Percentiles rank a stretch among this genome's conserved stretches.
These are phyloP conservation scores for Barnardius zonarius DNA, from an alignment of 2,113 vertebrate genomes.

Conservation along the genomic window DNA sequence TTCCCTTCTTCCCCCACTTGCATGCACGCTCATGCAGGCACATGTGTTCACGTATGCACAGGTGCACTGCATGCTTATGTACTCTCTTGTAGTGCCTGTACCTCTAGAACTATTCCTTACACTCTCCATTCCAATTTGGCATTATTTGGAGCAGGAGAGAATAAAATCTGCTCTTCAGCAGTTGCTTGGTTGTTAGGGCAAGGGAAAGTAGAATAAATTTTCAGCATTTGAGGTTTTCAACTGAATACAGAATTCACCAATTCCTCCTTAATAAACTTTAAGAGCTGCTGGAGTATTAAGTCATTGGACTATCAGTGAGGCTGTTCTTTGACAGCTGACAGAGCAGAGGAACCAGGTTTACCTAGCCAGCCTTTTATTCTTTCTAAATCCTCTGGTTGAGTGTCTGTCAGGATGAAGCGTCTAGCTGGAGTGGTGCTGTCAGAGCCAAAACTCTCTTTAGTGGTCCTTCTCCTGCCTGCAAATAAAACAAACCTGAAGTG, in stretches of 20 bases:
- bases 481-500: constrained; percentile 4
- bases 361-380: constrained; percentile 69
- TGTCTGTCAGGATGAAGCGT: constrained; percentile 50
- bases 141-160: not conserved
- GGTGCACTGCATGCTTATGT: rapidly evolving
- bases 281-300: constrained; percentile 52
- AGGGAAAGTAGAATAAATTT: constrained; percentile 36
- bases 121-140: not conserved
- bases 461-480: not conserved
- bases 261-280: constrained; percentile 47
- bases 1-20: not conserved
- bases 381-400: constrained; percentile 54
- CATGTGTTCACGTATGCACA: rapidly evolving
- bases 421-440: constrained; percentile 60
- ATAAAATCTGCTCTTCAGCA: constrained; percentile 13
- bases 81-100: rapidly evolving
- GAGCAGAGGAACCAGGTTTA: constrained; percentile 59
- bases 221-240: constrained; percentile 6
- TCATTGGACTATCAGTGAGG: constrained; percentile 55
- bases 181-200: constrained; percentile 14
- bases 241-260: constrained; percentile 34
- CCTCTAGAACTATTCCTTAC: not conserved
- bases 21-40: not conserved
- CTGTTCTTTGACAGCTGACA: constrained; percentile 64
- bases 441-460: constrained; percentile 63